phyloP scores from a whole-genome alignment of 2,888 invertebrate species.

The Hedya salicella region DNA sequence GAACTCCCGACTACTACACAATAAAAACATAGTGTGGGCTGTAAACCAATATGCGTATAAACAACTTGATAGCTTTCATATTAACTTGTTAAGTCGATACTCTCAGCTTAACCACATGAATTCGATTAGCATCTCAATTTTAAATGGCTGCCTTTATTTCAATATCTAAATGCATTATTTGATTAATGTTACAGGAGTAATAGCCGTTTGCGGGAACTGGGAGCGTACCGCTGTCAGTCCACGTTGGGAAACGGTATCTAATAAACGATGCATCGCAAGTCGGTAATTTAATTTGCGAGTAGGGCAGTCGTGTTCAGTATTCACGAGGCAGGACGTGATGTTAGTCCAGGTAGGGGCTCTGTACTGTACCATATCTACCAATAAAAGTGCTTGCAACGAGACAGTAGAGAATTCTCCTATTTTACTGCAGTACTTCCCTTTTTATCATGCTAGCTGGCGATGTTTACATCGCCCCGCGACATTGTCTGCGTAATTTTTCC shows the following conservation, averaged over 20 bases:
- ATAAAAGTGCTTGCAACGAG: too few species aligned
- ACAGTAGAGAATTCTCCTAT: too few species aligned
- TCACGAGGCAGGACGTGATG: conserved; percentile 18
- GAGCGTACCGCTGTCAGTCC: conserved; percentile 31
- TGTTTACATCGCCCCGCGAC: too few species aligned
- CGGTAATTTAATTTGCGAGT: conserved; percentile 38
- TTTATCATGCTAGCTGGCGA: too few species aligned
- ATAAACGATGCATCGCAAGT: conserved; percentile 40
- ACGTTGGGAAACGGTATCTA: conserved; percentile 35
- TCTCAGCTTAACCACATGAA: conserved; percentile 8
- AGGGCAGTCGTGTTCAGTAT: conserved; percentile 15
- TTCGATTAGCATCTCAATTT: background rate
- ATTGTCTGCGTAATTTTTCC: too few species aligned
- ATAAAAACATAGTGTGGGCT: too few species aligned
- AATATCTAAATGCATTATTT: conserved; percentile 12
- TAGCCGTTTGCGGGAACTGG: conserved; percentile 27
- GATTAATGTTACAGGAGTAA: conserved; percentile 21
- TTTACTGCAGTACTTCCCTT: too few species aligned
- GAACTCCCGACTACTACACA: too few species aligned
- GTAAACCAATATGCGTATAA: background rate
- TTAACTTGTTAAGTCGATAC: conserved; percentile 15
- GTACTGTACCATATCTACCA: too few species aligned
- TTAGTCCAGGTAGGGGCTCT: background rate
- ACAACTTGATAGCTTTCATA: conserved; percentile 8
- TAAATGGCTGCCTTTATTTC: background rate